Evolutionary conservation across 2,113 vertebrate species (phyloP), one percentile per base, ranked within the genome.

Genomic region (Nannospalax galili): DNA sequence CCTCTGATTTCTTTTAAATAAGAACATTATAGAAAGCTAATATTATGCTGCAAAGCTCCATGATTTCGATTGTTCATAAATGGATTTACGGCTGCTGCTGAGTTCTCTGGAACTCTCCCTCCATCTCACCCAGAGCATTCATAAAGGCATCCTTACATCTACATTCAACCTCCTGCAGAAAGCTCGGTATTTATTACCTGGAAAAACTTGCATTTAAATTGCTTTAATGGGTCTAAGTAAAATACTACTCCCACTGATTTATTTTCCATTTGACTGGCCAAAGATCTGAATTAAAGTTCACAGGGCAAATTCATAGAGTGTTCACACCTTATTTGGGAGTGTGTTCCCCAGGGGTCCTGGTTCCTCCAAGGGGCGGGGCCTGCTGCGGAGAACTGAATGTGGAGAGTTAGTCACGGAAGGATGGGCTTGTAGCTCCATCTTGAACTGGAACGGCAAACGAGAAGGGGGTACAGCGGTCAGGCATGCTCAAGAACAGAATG

Each of bases 171-270:
- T 94, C 91, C 92, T 70, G 37, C 42, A 45, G 92, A 92, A 77
- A 94, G 64, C 17, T 45, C 85, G 72, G 81, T 74, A 48, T 88
- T 92, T 75, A 82, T n/a, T 32, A 86, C 91, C 95, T 86, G 64
- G 82, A 84, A 89, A 92, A 95, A 79, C 69, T 69, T 78, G 56
- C 88, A 79, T 28, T 78, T 77, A 79, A 88, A 86, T 92, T 82
- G 80, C 67, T 89, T 80, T 95, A 95, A 95, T 86, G 85, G 92
- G 19, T 84, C 92, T 84, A 77, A 97, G 95, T 80, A 93, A 96
- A 97, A 94, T 91, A 95, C 60, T 4, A 84, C 73, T 91, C 64
- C 62, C 82, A 88, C 40, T n/a, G 69, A 72, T 86, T 88, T 89
- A 70, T 48, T 95, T 96, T 75, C 82, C 48, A 89, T 84, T 69